These are phyloP conservation scores for Drosophila imparisetae DNA, from an alignment of 2,888 invertebrate species.

Conservation along the genomic window DNA sequence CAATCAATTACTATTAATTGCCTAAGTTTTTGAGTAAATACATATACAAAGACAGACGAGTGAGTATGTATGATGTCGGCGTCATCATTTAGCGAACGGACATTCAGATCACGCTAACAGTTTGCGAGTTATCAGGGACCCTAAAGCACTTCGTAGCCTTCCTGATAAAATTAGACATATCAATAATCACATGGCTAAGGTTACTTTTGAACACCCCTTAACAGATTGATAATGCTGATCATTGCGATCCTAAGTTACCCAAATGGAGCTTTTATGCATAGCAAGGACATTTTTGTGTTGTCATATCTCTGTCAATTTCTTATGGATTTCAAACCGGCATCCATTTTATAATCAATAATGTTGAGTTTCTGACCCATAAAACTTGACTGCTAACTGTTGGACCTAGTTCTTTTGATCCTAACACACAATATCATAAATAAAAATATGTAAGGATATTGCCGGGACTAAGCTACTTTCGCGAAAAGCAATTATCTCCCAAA, in stretches of 20 bases:
- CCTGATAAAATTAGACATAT: background rate
- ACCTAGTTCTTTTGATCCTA: background rate
- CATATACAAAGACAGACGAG: background rate
- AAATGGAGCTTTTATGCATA: background rate
- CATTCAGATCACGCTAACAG: background rate
- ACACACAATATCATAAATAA: background rate
- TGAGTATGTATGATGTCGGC: background rate
- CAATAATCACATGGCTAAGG: accelerated
- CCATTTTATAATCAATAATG: accelerated
- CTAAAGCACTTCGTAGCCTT: background rate
- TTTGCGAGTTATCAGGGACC: background rate
- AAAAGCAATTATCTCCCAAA: background rate
- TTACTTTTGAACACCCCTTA: background rate
- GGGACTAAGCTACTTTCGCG: background rate
- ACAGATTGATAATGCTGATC: background rate
- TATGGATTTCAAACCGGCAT: background rate
- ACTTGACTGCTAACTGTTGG: background rate
- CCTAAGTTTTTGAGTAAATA: background rate
- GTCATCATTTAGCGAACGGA: background rate
- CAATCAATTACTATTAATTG: background rate
- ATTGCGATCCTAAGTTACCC: background rate
- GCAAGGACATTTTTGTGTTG: background rate
- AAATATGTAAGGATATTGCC: background rate
- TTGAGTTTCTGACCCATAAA: background rate
- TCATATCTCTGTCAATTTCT: background rate